Conservation (phyloP, 2,888 invertebrate species). For the Callosobruchus maculatus region DNA sequence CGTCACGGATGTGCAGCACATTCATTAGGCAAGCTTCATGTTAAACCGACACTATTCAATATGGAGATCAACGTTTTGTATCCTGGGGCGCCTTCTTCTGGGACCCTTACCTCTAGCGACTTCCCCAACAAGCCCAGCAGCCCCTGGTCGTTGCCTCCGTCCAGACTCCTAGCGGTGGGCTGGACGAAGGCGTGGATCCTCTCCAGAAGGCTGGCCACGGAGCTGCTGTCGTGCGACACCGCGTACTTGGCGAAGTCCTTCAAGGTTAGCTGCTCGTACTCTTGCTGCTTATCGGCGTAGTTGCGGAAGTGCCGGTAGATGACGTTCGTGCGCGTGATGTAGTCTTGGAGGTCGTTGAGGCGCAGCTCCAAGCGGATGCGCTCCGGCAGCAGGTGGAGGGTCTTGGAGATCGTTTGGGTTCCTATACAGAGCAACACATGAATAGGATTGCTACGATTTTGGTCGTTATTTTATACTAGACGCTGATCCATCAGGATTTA, state of each 20-base stretch:
- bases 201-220: slow-evolving; percentile 63
- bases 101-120: slow-evolving; percentile 32
- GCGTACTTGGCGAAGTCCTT: slow-evolving; percentile 68
- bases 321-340: slow-evolving; percentile 57
- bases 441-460: no score
- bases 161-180: slow-evolving; percentile 48
- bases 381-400: slow-evolving; percentile 42
- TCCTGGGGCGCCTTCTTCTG: no score
- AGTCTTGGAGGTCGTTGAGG: slow-evolving; percentile 60
- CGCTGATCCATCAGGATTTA: no score
- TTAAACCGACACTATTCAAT: no score
- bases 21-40: no score
- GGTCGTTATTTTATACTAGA: no score
- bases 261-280: slow-evolving; percentile 62
- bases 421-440: no score
- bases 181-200: slow-evolving; percentile 62
- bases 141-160: slow-evolving; percentile 38
- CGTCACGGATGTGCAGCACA: no score
- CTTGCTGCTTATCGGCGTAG: slow-evolving; percentile 48
- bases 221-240: slow-evolving; percentile 63
- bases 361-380: slow-evolving; percentile 57
- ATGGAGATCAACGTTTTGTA: no score
- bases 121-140: slow-evolving; percentile 32
- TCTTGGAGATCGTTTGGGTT: slow-evolving; percentile 27
- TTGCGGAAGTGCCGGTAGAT: slow-evolving; percentile 59